These are phyloP conservation scores for Habroteleia sp. DNA, from an alignment of 2,888 invertebrate species.

Conservation along the genomic window DNA sequence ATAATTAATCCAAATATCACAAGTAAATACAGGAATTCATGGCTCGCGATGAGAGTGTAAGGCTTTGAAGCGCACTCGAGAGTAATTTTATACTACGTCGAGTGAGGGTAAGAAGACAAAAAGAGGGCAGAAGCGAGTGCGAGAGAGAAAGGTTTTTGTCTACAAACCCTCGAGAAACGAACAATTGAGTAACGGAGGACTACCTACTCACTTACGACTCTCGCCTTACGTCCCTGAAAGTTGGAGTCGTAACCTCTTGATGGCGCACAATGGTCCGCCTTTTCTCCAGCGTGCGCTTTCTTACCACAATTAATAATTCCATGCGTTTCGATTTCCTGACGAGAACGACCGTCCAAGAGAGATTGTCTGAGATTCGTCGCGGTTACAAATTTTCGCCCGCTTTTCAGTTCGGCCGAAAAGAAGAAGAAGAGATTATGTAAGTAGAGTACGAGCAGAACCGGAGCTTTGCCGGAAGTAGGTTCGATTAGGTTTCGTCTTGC, in stretches of 20 bases:
- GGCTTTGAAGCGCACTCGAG: constrained; percentile 62
- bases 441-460: constrained; percentile 4
- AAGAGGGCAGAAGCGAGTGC: constrained; percentile 54
- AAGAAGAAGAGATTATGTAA: background rate
- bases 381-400: constrained; percentile 51
- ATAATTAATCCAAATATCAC: constrained; percentile 61
- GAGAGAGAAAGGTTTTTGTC: constrained; percentile 64
- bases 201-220: constrained; percentile 69
- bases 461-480: constrained; percentile 32
- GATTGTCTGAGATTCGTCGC: constrained; percentile 51
- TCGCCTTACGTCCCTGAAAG: constrained; percentile 61
- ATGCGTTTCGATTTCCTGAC: constrained; percentile 60
- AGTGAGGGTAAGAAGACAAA: constrained; percentile 61
- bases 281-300: constrained; percentile 61
- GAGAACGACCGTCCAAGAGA: constrained; percentile 42
- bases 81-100: constrained; percentile 60
- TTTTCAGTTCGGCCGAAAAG: constrained; percentile 32
- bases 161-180: constrained; percentile 71
- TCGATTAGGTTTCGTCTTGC: constrained; percentile 44
- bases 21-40: constrained; percentile 58
- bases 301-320: constrained; percentile 63
- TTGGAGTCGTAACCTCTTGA: constrained; percentile 65
- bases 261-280: constrained; percentile 62
- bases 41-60: constrained; percentile 48
- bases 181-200: constrained; percentile 74